A percentile compares a stretch with the other conserved stretches of the same genome.
Evolutionary conservation across 1,140 invertebrate genomes (phyloP).

Genomic region (Gerris buenoi): DNA sequence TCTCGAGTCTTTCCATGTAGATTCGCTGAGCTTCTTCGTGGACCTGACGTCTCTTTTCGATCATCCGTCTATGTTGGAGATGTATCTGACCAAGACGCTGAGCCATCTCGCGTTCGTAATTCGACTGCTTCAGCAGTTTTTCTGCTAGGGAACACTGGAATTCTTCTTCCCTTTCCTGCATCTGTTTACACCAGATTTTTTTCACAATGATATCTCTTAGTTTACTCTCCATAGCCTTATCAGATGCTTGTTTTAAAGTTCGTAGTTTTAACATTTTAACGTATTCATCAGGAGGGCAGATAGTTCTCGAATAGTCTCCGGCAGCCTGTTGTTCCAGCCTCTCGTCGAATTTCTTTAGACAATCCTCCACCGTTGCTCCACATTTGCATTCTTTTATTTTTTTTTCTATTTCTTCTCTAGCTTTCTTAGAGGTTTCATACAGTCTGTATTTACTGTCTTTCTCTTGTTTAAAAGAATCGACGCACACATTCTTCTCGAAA

Average conservation of each 20-base stretch:
- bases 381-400: neutral
- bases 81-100: neutral
- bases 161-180: neutral
- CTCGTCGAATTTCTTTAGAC: neutral
- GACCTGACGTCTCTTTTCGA: neutral
- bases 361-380: neutral
- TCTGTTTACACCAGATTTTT: neutral
- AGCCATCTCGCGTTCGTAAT: constrained; percentile 3
- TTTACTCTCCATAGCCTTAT: neutral
- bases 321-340: neutral
- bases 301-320: neutral
- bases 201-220: neutral
- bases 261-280: neutral
- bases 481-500: neutral
- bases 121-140: neutral
- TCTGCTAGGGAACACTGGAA: neutral
- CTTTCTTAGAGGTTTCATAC: neutral
- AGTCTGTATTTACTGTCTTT: neutral
- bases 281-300: neutral
- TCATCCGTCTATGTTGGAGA: neutral
- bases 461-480: neutral
- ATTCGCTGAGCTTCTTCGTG: neutral
- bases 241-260: neutral
- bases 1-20: neutral
- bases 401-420: neutral